Evolutionary conservation across 2,113 vertebrate genomes (phyloP).

Genomic region (Desmodus rotundus): DNA sequence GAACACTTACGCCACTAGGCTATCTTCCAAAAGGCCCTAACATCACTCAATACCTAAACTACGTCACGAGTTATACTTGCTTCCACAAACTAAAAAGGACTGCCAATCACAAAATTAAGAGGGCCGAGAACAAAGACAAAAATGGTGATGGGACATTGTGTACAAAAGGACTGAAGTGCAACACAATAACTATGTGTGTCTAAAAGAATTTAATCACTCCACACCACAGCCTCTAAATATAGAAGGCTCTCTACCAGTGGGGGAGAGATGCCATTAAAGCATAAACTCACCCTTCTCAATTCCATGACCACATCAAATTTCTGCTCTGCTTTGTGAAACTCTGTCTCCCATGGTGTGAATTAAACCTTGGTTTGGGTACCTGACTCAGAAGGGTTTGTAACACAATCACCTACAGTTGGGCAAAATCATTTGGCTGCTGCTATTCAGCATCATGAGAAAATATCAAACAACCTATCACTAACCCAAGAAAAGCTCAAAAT

Average conservation of each 20-base stretch:
- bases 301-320: background rate
- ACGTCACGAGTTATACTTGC: background rate
- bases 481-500: no score
- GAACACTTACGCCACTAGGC: background rate
- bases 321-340: background rate
- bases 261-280: background rate
- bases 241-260: background rate
- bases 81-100: background rate
- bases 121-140: background rate
- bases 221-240: background rate
- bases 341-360: background rate
- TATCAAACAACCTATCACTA: background rate
- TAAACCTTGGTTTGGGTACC: background rate
- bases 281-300: background rate
- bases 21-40: background rate
- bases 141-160: background rate
- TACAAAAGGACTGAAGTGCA: background rate
- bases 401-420: background rate
- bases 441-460: background rate
- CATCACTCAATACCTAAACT: background rate
- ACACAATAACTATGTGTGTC: background rate
- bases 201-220: background rate
- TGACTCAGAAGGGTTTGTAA: background rate
- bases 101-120: background rate
- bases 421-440: background rate